Conservation (phyloP, 2,888 invertebrate genomes). For the Magallana nippona region DNA sequence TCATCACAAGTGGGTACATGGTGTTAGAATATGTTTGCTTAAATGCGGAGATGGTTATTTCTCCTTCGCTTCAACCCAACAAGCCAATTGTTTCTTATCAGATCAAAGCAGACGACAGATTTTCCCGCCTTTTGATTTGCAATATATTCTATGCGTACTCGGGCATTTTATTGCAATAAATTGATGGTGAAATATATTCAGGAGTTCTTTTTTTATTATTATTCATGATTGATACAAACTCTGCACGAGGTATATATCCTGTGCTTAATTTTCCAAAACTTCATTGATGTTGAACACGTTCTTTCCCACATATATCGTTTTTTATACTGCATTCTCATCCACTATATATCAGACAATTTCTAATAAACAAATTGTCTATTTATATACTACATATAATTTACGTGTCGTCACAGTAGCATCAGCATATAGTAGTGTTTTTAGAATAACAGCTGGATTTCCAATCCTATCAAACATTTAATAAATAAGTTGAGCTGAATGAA, state of each 20-base stretch:
- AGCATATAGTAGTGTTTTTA: too few species aligned
- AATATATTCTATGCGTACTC: slow-evolving; percentile 3
- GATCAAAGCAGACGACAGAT: slow-evolving; percentile 32
- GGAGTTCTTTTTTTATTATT: background rate
- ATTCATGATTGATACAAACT: background rate
- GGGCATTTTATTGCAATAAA: slow-evolving; percentile 27
- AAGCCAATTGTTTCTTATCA: slow-evolving; percentile 32
- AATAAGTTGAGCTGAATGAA: too few species aligned
- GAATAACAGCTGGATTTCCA: too few species aligned
- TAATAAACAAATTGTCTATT: too few species aligned
- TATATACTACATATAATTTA: too few species aligned
- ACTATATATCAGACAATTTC: too few species aligned
- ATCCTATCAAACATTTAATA: too few species aligned
- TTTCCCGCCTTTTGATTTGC: slow-evolving; percentile 33
- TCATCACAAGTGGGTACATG: slow-evolving; percentile 29
- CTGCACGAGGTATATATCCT: background rate
- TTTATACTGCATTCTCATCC: too few species aligned
- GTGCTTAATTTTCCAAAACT: too few species aligned
- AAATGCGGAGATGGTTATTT: slow-evolving; percentile 29
- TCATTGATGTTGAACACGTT: too few species aligned
- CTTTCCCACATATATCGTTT: too few species aligned
- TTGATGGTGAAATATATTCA: background rate
- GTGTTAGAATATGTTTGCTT: slow-evolving; percentile 27
- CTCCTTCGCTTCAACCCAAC: slow-evolving; percentile 1
- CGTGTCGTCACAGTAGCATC: too few species aligned